A percentile compares a stretch with the other conserved stretches of the same genome.
Evolutionary conservation across 2,113 vertebrate genomes (phyloP).

Genomic region (Psittacula cyanocephala): DNA sequence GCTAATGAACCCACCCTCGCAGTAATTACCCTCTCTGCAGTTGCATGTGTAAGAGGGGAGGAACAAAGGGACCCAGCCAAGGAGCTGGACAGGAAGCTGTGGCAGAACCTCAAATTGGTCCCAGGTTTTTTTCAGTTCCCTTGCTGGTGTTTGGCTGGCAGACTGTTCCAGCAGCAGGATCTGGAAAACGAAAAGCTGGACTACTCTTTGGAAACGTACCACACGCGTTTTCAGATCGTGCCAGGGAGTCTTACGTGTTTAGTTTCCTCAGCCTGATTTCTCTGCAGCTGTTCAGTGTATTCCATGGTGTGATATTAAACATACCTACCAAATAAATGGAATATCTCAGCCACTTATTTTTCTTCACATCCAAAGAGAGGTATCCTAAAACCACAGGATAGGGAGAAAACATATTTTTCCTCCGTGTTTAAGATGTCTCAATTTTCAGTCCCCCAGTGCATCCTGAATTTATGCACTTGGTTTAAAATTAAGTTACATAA

Average conservation of each 20-base stretch:
- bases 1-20: neutral
- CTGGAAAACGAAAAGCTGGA: neutral
- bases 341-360: neutral
- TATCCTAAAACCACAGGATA: neutral
- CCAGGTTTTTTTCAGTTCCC: neutral
- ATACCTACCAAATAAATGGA: neutral
- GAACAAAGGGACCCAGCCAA: neutral
- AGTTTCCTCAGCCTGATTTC: neutral
- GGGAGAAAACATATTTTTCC: neutral
- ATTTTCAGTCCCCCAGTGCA: neutral
- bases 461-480: neutral
- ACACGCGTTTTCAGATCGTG: neutral
- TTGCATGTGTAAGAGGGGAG: neutral
- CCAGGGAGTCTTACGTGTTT: neutral
- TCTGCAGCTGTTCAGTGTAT: neutral
- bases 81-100: neutral
- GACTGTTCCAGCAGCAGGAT: neutral
- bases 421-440: neutral
- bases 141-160: neutral
- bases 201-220: neutral
- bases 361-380: neutral
- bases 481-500: neutral
- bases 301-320: neutral
- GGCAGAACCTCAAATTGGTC: neutral
- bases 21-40: neutral